These are phyloP conservation scores for Drosophila ogumai DNA, from an alignment of 1,140 invertebrate species.

Conservation along the genomic window DNA sequence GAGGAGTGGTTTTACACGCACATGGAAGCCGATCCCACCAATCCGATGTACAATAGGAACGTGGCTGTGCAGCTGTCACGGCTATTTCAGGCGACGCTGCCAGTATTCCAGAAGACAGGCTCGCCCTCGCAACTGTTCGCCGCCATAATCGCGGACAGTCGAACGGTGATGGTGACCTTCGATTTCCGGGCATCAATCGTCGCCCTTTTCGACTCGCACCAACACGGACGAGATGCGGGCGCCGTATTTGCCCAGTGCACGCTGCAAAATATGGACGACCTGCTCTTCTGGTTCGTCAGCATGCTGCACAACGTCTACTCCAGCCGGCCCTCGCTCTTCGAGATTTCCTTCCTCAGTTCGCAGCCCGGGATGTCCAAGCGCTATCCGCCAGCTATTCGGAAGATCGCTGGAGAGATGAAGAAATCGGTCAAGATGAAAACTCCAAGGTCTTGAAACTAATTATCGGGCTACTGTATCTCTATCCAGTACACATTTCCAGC, in stretches of 20 bases:
- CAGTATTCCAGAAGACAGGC: constrained; percentile 67
- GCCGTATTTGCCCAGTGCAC: constrained; percentile 77
- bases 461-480: neutral
- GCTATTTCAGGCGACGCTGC: constrained; percentile 68
- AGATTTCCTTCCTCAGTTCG: constrained; percentile 75
- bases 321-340: constrained; percentile 71
- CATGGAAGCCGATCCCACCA: constrained; percentile 74
- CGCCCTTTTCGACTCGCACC: constrained; percentile 78
- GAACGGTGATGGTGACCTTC: constrained; percentile 77
- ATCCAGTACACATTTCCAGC: neutral
- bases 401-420: constrained; percentile 64
- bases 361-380: constrained; percentile 73
- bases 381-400: constrained; percentile 72
- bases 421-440: constrained; percentile 46
- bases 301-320: constrained; percentile 78
- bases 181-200: constrained; percentile 73
- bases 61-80: constrained; percentile 70
- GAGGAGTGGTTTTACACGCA: constrained; percentile 84
- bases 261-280: constrained; percentile 67
- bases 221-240: constrained; percentile 76
- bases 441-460: neutral
- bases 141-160: constrained; percentile 79
- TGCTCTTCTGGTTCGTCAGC: constrained; percentile 77
- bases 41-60: constrained; percentile 69
- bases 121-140: constrained; percentile 65